Evolutionary conservation across 2,888 invertebrate species (phyloP).

Genomic region (Eucriotettix oculatus): DNA sequence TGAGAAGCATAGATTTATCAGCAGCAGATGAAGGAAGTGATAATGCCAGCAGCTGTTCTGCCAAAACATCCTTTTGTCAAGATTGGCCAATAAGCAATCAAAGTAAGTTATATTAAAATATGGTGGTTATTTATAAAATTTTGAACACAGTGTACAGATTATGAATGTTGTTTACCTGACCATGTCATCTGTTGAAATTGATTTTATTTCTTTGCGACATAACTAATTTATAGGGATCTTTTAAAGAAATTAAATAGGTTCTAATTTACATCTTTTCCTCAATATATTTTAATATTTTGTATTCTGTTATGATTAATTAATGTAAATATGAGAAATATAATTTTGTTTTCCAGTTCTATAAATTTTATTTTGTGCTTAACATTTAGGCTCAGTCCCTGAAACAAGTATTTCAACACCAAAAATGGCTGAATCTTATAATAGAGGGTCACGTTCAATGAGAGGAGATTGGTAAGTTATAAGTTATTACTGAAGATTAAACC

Average conservation of each 20-base stretch:
- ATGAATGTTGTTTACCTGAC: too few species aligned
- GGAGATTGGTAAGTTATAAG: neutral
- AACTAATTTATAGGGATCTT: too few species aligned
- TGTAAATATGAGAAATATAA: too few species aligned
- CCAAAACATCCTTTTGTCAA: constrained; percentile 8
- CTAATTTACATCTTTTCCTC: neutral
- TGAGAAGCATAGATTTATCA: neutral
- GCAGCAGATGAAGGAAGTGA: constrained; percentile 6
- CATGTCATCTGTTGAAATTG: too few species aligned
- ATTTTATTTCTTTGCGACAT: too few species aligned
- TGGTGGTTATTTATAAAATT: too few species aligned
- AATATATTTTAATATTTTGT: neutral
- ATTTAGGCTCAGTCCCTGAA: neutral
- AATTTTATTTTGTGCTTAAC: too few species aligned
- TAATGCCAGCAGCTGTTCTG: constrained; percentile 8
- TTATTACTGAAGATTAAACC: neutral
- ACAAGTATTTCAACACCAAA: neutral
- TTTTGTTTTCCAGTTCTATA: too few species aligned
- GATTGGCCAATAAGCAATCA: neutral
- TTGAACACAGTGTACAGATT: too few species aligned
- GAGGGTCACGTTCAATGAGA: neutral
- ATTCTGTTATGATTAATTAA: neutral
- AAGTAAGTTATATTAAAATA: neutral
- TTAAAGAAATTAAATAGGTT: neutral
- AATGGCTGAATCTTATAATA: neutral